These are phyloP conservation scores for Bombus turneri DNA, from an alignment of 1,140 invertebrate genomes.

Conservation along the genomic window DNA sequence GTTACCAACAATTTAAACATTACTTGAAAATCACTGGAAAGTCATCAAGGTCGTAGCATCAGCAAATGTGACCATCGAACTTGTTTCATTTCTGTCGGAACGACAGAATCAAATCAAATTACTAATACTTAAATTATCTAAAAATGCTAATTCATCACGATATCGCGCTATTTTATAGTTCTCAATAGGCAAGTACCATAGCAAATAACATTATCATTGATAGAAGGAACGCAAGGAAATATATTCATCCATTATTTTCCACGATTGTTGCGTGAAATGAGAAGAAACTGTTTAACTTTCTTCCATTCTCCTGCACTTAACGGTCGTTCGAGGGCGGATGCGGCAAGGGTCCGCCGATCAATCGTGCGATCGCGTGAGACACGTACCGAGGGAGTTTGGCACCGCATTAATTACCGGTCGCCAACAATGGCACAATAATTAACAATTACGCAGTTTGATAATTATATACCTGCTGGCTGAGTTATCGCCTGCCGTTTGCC, in stretches of 20 bases:
- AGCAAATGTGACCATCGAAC: too few relatives aligned
- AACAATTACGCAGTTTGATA: conserved; percentile 79
- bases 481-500: conserved; percentile 67
- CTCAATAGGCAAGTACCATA: background rate
- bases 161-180: background rate
- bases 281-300: background rate
- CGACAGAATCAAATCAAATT: too few relatives aligned
- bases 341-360: conserved; percentile 50
- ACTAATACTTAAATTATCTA: too few relatives aligned
- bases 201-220: background rate
- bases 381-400: conserved; percentile 55
- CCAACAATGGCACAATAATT: conserved; percentile 78
- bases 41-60: too few relatives aligned
- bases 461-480: conserved; percentile 74
- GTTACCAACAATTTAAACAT: too few relatives aligned
- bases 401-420: conserved; percentile 71
- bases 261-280: background rate
- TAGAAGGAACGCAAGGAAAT: background rate
- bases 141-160: background rate
- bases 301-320: background rate
- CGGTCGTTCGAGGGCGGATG: conserved; percentile 16
- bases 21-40: too few relatives aligned
- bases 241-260: background rate
- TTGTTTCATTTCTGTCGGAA: too few relatives aligned
- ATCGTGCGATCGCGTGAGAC: conserved; percentile 66